phyloP scores from a whole-genome alignment of 2,888 invertebrate species.

The Drosophila demipolita region DNA sequence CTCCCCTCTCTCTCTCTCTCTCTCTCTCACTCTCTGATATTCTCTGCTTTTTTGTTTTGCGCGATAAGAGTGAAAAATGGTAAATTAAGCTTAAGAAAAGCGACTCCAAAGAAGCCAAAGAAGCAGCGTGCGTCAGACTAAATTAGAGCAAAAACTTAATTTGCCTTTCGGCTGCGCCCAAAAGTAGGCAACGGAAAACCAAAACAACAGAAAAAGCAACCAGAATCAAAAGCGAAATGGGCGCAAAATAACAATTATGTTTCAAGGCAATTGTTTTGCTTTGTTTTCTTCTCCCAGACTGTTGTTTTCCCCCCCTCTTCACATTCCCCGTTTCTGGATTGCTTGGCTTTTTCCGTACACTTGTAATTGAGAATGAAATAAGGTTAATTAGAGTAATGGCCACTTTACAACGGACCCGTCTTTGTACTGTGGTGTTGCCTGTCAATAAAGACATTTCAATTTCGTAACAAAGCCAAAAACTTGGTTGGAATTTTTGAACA shows the following conservation, averaged over 20 bases:
- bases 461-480: slow-evolving; percentile 25
- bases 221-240: slow-evolving; percentile 71
- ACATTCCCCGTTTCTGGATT: slow-evolving; percentile 29
- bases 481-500: slow-evolving; percentile 22
- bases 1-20: not conserved
- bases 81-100: slow-evolving; percentile 75
- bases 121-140: slow-evolving; percentile 73
- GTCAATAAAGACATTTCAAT: slow-evolving; percentile 56
- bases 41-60: slow-evolving; percentile 10
- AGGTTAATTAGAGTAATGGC: slow-evolving; percentile 80
- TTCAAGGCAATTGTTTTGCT: slow-evolving; percentile 80
- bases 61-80: slow-evolving; percentile 81
- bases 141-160: slow-evolving; percentile 81
- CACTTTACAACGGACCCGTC: slow-evolving; percentile 53
- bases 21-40: slow-evolving; percentile 16
- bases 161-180: slow-evolving; percentile 75
- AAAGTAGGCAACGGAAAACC: slow-evolving; percentile 58
- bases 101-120: slow-evolving; percentile 57
- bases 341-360: slow-evolving; percentile 53
- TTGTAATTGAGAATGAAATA: slow-evolving; percentile 81
- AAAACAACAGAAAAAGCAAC: slow-evolving; percentile 17
- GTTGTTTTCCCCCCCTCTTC: slow-evolving; percentile 28
- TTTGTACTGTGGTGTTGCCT: slow-evolving; percentile 1
- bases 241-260: slow-evolving; percentile 82
- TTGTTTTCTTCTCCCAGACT: slow-evolving; percentile 50